These are phyloP conservation scores for Ifrita kowaldi DNA, from an alignment of 2,113 vertebrate species.

Conservation along the genomic window DNA sequence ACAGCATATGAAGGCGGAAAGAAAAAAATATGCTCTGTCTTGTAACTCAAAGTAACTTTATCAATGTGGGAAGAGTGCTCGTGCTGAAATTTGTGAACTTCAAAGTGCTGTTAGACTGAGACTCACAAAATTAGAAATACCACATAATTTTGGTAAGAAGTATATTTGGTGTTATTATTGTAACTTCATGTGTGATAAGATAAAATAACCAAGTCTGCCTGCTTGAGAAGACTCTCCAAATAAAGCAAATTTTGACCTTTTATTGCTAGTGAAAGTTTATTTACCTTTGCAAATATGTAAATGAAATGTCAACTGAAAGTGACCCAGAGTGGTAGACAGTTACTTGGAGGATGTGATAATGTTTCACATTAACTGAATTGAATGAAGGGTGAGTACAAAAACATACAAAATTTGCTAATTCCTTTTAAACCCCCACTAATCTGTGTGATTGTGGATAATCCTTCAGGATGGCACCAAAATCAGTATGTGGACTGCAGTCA, in stretches of 20 bases:
- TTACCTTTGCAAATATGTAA: not conserved
- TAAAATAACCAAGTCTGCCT: not conserved
- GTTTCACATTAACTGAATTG: slow-evolving; percentile 44
- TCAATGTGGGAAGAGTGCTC: not conserved
- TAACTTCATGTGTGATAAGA: not conserved
- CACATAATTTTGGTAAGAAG: not conserved
- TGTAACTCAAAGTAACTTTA: not conserved
- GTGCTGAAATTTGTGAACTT: not conserved
- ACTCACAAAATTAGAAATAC: not conserved
- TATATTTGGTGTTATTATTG: not conserved
- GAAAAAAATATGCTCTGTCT: not conserved
- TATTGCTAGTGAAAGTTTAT: not conserved
- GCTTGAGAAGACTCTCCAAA: not conserved
- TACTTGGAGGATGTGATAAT: not conserved
- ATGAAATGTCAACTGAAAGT: not conserved
- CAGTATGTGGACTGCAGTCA: not conserved
- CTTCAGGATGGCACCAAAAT: not conserved
- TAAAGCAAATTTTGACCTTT: not conserved
- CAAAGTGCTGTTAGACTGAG: not conserved
- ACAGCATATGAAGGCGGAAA: not conserved
- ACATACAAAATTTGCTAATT: slow-evolving; percentile 43
- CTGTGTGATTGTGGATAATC: slow-evolving; percentile 31
- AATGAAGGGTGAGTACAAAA: slow-evolving; percentile 32
- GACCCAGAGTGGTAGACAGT: not conserved
- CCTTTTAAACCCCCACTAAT: slow-evolving; percentile 42